Conservation (phyloP, 1,140 invertebrate species). For the Camponotus vicinus region DNA sequence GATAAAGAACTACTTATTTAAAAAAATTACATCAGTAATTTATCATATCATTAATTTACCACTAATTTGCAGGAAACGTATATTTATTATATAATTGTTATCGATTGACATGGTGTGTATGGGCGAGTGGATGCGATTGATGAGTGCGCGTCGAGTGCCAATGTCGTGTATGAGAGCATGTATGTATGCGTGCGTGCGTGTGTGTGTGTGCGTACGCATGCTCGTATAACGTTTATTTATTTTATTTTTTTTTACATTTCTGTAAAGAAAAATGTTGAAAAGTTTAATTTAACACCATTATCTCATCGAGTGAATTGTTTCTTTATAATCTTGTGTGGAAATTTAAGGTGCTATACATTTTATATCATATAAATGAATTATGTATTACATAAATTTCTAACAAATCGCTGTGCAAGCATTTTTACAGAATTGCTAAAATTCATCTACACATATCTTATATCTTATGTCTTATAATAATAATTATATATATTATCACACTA, state of each 20-base stretch:
- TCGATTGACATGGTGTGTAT: neutral
- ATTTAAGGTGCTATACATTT: neutral
- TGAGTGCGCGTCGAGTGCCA: no score
- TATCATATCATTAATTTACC: neutral
- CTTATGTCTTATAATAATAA: neutral
- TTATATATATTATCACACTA: constrained; percentile 4
- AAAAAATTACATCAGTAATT: neutral
- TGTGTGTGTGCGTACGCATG: no score
- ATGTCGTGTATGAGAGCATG: no score
- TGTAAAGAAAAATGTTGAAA: neutral
- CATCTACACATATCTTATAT: constrained; percentile 1
- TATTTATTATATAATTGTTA: constrained; percentile 5
- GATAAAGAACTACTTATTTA: neutral
- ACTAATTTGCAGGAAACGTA: neutral
- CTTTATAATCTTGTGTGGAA: neutral
- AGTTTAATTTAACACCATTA: neutral
- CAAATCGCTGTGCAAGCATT: neutral
- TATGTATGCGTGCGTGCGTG: no score
- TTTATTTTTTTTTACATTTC: neutral
- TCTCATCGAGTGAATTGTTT: neutral
- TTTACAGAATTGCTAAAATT: neutral
- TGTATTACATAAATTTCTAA: neutral
- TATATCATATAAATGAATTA: neutral
- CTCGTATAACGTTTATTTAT: neutral
- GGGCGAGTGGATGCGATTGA: no score